Base-by-base conservation (phyloP, 2,113 vertebrate genomes). In the Aspidoscelis tigris region DNA sequence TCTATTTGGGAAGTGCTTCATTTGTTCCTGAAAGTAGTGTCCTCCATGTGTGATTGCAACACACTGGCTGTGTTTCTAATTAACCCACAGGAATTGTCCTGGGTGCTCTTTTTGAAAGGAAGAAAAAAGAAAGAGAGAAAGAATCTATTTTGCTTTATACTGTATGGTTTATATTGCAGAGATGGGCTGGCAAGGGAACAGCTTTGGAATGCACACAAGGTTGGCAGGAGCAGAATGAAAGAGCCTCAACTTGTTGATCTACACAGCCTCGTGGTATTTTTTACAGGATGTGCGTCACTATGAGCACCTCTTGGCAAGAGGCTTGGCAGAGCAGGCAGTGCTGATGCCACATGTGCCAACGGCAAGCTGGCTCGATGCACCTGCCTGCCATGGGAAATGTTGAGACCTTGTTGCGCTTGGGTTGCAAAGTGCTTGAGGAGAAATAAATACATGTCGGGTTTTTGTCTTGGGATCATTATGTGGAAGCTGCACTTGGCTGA, bases 51-150 rank as follows among this genome's bases (percentile, higher is more conserved):
- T 74, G 90, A 93, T 94, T 94, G 94, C 94, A 89, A 94, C 94
- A 94, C 91, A 86, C 89, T 0, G 90, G 86, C 90, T 93, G 92
- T 93, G 94, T 94, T 94, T 93, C 93, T 90, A 94, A 94, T 94
- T 94, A 93, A 90, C 82, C 88, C 78, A 85, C 87, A 87, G 72
- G 76, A 91, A 88, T 86, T 87, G 78, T 92, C 89, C 82, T 86
- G 68, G 50, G 75, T 4, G 81, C 9, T 1, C 14, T 16, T 16
- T 61, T 61, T 61, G 2, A 50, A 24, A 61, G 53, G 44, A 76
- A 33, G n/a, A 7, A 8, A 39, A 9, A 55, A 2, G 16, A 10
- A 4, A 7, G 20, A 26, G 24, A 21, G 20, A 4, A 53, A 18
- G 26, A 33, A 11, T 50, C 58, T 61, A 18, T 61, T 61, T 61